Evolutionary conservation across 2,797 vertebrate genomes (phyloP).

Genomic region (Gymnodraco acuticeps): DNA sequence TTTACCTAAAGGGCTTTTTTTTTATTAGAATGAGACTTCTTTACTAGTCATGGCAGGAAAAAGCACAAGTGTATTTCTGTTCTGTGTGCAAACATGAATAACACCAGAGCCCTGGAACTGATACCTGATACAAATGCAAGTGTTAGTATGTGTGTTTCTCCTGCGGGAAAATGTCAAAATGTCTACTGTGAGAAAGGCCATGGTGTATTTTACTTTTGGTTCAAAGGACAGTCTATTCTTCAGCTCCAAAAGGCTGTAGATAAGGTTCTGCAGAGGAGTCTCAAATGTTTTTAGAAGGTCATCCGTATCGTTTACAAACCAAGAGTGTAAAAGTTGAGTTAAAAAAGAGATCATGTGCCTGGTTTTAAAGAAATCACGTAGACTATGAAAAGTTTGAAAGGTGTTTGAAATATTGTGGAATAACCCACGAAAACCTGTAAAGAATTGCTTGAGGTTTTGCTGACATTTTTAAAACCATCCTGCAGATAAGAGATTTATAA

Average conservation of each 20-base stretch:
- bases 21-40: not conserved
- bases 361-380: not conserved
- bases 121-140: not conserved
- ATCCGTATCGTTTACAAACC: not conserved
- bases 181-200: not conserved
- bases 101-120: not conserved
- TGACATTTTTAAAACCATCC: constrained; percentile 13
- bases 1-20: not conserved
- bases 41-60: constrained; percentile 2
- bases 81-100: not conserved
- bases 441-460: constrained; percentile 3
- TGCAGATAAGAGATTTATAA: constrained; percentile 32
- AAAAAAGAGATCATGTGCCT: not conserved
- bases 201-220: constrained; percentile 17
- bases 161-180: constrained; percentile 22
- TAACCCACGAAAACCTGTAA: constrained; percentile 19
- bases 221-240: constrained; percentile 35
- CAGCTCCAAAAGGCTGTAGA: constrained; percentile 11
- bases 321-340: constrained; percentile 1
- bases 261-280: constrained; percentile 1
- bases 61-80: not conserved
- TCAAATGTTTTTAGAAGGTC: constrained; percentile 24
- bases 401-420: not conserved
- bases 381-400: not conserved
- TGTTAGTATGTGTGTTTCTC: constrained; percentile 2